phyloP scores from a whole-genome alignment of 2,888 invertebrate genomes.

The Leptopterna dolabrata region DNA sequence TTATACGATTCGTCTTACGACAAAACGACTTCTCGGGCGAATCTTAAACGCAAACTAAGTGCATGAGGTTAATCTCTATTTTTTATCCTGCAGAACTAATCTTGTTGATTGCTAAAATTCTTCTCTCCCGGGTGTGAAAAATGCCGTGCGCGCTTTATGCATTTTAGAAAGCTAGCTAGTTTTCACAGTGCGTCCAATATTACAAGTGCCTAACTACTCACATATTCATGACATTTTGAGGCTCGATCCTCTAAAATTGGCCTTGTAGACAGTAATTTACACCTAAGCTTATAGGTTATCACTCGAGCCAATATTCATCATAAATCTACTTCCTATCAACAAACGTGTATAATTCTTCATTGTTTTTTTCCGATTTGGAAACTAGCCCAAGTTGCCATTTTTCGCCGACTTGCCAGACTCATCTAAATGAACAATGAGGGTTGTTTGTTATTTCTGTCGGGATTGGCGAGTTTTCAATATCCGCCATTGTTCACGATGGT shows the following conservation, averaged over 20 bases:
- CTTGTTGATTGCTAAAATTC: not conserved
- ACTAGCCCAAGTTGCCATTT: not conserved
- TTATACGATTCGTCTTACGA: not conserved
- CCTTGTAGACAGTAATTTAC: no score
- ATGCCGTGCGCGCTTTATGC: no score
- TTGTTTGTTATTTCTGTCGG: not conserved
- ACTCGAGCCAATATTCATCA: no score
- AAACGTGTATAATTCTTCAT: not conserved
- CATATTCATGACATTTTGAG: no score
- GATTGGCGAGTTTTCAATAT: not conserved
- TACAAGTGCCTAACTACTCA: no score
- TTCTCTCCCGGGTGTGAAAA: not conserved
- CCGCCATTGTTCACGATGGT: no score
- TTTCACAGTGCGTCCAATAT: no score
- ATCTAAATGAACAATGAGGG: not conserved
- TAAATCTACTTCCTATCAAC: no score
- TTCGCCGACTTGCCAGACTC: not conserved
- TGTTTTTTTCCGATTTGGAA: not conserved
- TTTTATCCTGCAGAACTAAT: constrained; percentile 38
- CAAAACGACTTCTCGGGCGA: not conserved
- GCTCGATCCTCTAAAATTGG: no score
- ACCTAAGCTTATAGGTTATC: no score
- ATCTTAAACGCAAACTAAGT: not conserved
- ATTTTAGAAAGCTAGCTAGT: no score
- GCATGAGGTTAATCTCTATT: constrained; percentile 29